Base-by-base conservation (phyloP, 1,140 invertebrate species). In the Centruroides sculpturatus region DNA sequence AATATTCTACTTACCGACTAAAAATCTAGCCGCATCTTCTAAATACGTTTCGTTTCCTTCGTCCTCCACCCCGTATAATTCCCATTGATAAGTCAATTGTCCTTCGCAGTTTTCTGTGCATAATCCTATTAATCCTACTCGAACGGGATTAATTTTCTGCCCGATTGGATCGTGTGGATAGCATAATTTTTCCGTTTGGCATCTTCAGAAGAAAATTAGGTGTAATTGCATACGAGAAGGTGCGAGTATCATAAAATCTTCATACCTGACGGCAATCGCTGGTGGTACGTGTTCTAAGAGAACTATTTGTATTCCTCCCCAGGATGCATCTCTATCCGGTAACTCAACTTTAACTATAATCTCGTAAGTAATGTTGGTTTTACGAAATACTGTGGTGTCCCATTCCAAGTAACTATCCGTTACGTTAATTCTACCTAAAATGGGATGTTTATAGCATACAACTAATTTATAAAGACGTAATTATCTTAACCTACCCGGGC, bases 61-160 rank as follows among this genome's bases (percentile, higher is more conserved):
- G 35, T 65, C 62, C 46, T 68, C 68, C 3, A 68, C 62, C 10
- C 69, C 69, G 59, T 61, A 70, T n/a, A 71, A 56, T 47, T 61
- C 65, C 71, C 71, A 72, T 49, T 64, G 55, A 55, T 69, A 71
- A 11, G 59, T n/a, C 5, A 72, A 55, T 48, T 61, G 61, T 49
- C 69, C 66, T 57, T 69, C 71, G 55, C 71, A 72, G 11, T 59
- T 62, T 58, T 69, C 69, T 35, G 59, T 65, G 49, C 71, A 72
- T 35, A 67, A 56, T 35, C 67, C 69, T 35, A 67, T 58, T 4
- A 72, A 55, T 6, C 67, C 71, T 35, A 72, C 67, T 48, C 71
- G 64, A 5, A 69, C 69, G 8, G 71, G 71, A 61, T 72, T 72
- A 35, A 72, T 69, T 46, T 69, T 66, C 47, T 69, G 67, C 13